phyloP scores from a whole-genome alignment of 2,888 invertebrate species.

The Hypercompe scribonia region DNA sequence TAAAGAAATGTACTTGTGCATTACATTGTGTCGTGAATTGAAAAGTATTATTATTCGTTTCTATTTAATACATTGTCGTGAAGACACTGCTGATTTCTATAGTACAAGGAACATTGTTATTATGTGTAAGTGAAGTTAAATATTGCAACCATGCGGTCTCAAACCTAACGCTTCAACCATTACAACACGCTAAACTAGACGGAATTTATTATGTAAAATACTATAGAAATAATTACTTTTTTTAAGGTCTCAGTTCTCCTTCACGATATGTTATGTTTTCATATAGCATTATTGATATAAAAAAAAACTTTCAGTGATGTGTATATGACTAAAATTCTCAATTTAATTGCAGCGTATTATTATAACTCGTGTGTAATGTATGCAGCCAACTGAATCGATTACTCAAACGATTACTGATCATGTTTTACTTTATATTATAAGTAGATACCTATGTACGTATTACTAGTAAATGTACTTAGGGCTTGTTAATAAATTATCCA shows the following conservation, averaged over 20 bases:
- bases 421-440: too few species aligned
- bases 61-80: too few species aligned
- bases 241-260: neutral
- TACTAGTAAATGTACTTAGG: neutral
- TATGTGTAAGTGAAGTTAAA: neutral
- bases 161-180: too few species aligned
- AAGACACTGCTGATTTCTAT: too few species aligned
- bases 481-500: neutral
- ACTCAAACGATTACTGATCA: neutral
- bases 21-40: too few species aligned
- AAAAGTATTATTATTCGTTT: too few species aligned
- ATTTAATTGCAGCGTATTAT: neutral
- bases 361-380: neutral
- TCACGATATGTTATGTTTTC: neutral
- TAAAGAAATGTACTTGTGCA: too few species aligned
- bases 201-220: neutral
- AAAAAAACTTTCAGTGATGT: neutral
- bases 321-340: neutral
- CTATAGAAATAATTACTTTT: neutral
- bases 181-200: too few species aligned
- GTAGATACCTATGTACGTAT: too few species aligned
- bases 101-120: neutral
- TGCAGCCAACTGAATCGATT: slow-evolving; percentile 6
- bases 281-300: neutral
- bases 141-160: too few species aligned